phyloP scores from a whole-genome alignment of 2,797 vertebrate species.

The Chlorospingus flavigularis region DNA sequence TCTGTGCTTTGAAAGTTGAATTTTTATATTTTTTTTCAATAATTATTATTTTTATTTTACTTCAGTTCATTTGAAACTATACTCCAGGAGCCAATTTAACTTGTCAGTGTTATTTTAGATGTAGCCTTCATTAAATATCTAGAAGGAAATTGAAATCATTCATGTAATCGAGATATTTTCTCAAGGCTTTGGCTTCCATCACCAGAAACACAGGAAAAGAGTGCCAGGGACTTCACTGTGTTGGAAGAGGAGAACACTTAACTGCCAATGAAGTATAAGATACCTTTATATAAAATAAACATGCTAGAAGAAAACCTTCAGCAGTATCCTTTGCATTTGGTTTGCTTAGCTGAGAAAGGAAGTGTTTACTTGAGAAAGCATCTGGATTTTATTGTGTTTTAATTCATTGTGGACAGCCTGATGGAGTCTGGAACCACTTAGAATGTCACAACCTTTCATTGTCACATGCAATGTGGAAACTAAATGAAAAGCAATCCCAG shows the following conservation, averaged over 20 bases:
- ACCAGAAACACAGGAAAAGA: background rate
- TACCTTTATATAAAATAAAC: background rate
- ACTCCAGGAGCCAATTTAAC: background rate
- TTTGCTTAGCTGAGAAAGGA: slow-evolving; percentile 8
- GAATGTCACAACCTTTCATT: slow-evolving; percentile 66
- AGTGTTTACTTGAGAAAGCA: slow-evolving; percentile 45
- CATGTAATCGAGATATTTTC: background rate
- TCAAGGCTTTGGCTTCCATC: background rate
- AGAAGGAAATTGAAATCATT: background rate
- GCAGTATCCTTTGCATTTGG: background rate
- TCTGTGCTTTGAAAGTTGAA: background rate
- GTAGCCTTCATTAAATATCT: slow-evolving; percentile 8
- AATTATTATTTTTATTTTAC: background rate
- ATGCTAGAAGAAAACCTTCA: background rate
- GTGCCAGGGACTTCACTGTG: background rate
- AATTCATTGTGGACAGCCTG: slow-evolving; percentile 27
- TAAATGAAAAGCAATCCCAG: slow-evolving; percentile 12
- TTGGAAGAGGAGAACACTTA: background rate
- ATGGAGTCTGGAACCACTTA: slow-evolving; percentile 66
- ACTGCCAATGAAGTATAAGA: background rate
- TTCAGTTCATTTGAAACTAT: background rate
- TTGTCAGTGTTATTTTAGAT: background rate
- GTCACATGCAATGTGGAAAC: slow-evolving; percentile 61
- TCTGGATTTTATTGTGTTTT: slow-evolving; percentile 54
- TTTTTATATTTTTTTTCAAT: background rate